Conservation (phyloP, 2,888 invertebrate genomes). For the Parascotia fuliginaria region DNA sequence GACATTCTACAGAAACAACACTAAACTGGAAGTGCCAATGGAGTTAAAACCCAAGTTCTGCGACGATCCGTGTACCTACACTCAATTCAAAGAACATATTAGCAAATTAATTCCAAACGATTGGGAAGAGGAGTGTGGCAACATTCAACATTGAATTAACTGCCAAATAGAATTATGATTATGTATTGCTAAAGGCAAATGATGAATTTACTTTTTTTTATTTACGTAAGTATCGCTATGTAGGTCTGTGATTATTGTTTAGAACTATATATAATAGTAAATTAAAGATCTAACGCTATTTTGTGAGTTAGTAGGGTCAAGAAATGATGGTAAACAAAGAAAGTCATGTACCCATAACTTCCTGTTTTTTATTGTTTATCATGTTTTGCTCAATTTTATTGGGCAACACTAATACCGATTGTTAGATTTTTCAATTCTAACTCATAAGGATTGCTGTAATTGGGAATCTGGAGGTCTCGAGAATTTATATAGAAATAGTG, state of each 20-base stretch:
- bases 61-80: constrained; percentile 86
- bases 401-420: too few relatives aligned
- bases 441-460: too few relatives aligned
- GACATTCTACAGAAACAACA: constrained; percentile 88
- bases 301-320: too few relatives aligned
- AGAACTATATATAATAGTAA: not conserved
- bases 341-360: too few relatives aligned
- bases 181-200: not conserved
- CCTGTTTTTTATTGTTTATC: too few relatives aligned
- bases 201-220: not conserved
- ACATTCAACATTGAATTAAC: constrained; percentile 31
- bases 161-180: not conserved
- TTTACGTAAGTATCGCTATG: not conserved
- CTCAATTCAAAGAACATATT: constrained; percentile 81
- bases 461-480: too few relatives aligned
- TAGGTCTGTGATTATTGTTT: not conserved
- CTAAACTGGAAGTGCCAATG: constrained; percentile 84
- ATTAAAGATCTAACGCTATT: too few relatives aligned
- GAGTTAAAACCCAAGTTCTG: constrained; percentile 88
- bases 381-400: too few relatives aligned
- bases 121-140: constrained; percentile 89
- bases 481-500: too few relatives aligned
- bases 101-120: constrained; percentile 86
- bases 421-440: too few relatives aligned
- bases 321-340: too few relatives aligned